phyloP scores from a whole-genome alignment of 2,113 vertebrate genomes.

The Lanius collurio region DNA sequence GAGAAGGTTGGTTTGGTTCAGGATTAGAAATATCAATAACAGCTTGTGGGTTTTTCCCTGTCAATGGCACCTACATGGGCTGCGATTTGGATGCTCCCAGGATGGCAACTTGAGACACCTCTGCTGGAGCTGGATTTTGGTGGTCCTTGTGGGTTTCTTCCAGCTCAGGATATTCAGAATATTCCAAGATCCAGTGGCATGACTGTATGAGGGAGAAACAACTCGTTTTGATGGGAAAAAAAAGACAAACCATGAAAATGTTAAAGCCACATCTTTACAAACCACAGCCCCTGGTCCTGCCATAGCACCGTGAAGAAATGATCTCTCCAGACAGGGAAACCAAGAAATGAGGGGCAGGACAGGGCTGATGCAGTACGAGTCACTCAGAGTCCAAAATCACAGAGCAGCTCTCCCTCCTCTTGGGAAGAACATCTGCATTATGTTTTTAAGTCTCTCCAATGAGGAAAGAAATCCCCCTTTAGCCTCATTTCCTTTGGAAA shows the following conservation, averaged over 20 bases:
- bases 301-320: background rate
- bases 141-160: background rate
- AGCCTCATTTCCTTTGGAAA: background rate
- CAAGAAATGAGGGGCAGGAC: background rate
- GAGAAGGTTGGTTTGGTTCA: background rate
- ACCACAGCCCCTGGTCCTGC: background rate
- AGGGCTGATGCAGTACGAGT: background rate
- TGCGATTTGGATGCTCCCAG: background rate
- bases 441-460: background rate
- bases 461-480: background rate
- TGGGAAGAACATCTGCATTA: background rate
- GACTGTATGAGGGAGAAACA: background rate
- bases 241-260: background rate
- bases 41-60: background rate
- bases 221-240: background rate
- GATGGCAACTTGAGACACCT: fast-evolving
- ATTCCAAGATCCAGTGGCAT: background rate
- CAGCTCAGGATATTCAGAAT: background rate
- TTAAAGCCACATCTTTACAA: background rate
- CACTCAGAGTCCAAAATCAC: background rate
- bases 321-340: background rate
- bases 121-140: background rate
- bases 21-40: background rate
- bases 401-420: background rate
- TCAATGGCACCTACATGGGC: background rate